Base-by-base conservation (phyloP, 1,140 invertebrate species). In the Lepidostoma basale region DNA sequence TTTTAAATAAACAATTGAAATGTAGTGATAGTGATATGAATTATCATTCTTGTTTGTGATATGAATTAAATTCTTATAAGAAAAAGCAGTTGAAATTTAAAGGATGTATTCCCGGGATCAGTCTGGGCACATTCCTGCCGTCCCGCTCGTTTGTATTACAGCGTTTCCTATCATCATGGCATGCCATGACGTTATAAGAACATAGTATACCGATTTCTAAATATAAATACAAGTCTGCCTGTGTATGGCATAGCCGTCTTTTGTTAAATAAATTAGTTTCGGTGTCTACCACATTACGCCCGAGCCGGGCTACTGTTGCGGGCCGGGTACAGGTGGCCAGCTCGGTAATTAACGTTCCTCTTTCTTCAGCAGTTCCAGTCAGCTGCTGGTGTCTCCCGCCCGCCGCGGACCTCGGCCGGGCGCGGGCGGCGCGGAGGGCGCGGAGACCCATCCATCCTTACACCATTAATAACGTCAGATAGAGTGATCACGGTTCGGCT, bases 241-340 rank as follows among this genome's bases (percentile, higher is more conserved):
- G 56, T 62, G 49, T 71, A 75, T 70, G 71, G 75, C 74, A 74
- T 71, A 74, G 75, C 78, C 77, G 79, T 76, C 80, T 81, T 81
- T 83, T 83, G 82, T 83, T 82, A 82, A 83, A 83, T 83, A 83
- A 83, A 83, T 83, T 83, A 83, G 82, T 80, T 83, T 82, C 81
- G 82, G 82, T 83, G 79, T 83, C 82, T 83, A 83, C 82, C 81
- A 83, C 81, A 83, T 83, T 83, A 83, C 82, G 82, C 82, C 76
- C 77, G 49, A 72, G 70, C 45, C 47, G 28, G 22, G 64, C 68
- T 73, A 67, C 67, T 56, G 54, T 23, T 18, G 45, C 6, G 36
- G 44, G 36, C 6, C 10, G 30, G 28, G 14, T 33, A 33, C 54
- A 9, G 54, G 28, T 59, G 30, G 54, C 54, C 23, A 14, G 6